These are phyloP conservation scores for Capitulum mitella DNA, from an alignment of 2,888 invertebrate genomes.

Conservation along the genomic window DNA sequence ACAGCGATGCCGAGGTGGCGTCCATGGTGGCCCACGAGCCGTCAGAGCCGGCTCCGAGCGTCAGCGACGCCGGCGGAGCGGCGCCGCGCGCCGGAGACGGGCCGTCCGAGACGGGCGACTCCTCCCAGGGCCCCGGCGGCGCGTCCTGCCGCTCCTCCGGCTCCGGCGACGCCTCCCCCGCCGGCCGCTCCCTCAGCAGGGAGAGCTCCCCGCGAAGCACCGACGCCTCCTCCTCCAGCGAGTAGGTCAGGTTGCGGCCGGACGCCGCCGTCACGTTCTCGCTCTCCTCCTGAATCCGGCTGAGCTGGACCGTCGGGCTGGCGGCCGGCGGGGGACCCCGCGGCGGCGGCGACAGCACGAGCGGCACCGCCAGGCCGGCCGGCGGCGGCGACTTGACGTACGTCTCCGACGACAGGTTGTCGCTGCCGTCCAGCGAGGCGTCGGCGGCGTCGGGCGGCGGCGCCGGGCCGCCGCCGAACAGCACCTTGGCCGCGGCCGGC, in stretches of 20 bases:
- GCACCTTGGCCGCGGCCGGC: neutral
- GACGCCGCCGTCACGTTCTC: neutral
- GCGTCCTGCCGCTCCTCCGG: neutral
- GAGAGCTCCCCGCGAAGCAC: too few species aligned
- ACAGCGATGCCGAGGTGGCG: neutral
- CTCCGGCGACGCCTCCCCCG: neutral
- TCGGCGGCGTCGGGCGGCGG: neutral
- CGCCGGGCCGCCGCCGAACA: neutral
- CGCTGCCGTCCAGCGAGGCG: neutral
- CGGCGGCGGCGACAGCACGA: neutral
- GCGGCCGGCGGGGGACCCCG: neutral
- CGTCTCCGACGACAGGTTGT: neutral
- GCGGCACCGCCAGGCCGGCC: neutral
- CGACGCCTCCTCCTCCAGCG: neutral
- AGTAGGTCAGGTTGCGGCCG: neutral
- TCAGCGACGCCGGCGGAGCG: neutral
- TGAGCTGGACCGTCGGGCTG: neutral
- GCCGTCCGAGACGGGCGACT: neutral
- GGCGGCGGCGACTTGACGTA: constrained; percentile 18
- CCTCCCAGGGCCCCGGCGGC: neutral
- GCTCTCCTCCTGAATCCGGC: neutral
- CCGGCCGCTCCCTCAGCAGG: too few species aligned
- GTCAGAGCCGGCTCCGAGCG: neutral
- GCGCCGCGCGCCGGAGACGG: neutral
- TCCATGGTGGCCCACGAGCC: neutral